Base-by-base conservation (phyloP, 2,888 invertebrate genomes). In the Acleris laterana region DNA sequence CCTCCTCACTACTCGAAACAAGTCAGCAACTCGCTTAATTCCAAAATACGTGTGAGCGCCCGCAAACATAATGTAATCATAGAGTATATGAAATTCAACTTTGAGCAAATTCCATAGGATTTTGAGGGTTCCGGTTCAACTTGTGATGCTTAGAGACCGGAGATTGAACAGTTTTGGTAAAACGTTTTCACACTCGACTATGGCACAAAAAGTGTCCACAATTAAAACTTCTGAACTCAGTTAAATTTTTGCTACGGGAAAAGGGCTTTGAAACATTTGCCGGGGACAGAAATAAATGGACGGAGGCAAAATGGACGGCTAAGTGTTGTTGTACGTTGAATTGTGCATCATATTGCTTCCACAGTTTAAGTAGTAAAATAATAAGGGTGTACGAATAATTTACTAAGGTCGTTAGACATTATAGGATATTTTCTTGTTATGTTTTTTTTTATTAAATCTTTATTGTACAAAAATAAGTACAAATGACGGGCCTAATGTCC, bases 41-140 rank as follows among this genome's bases (percentile, higher is more conserved):
- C 19, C 25, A 38, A 62, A 52, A 51, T 57, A 44, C 44, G 66
- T 57, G 52, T 19, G 44, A 62, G 49, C 49, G 38, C 52, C 13
- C 25, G 28, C 32, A 51, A 56, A 61, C 51, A 66, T 57, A 32
- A 61, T 51, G 28, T 55, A 50, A 59, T 59, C 38, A 53, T 55
- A 48, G 48, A 65, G 63, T 60, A 57, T 52, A 56, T 68, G 46
- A 56, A 63, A 63, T 68, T 53, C 46, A 51, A 61, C 63, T 68
- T 68, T 32, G 52, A 68, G 51, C 44, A 44, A 51, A 60, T 68
- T 63, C 25, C 48, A 42, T 44, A 50, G 49, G 25, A 44, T 65
- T 60, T 55, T 49, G 46, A 63, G 11, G 61, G 61, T 60, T 61
- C 49, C 50, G 42, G 61, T 16, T 52, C 50, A 66, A 66, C 56